Evolutionary conservation across 2,888 invertebrate genomes (phyloP).

Genomic region (Syrphus vitripennis): DNA sequence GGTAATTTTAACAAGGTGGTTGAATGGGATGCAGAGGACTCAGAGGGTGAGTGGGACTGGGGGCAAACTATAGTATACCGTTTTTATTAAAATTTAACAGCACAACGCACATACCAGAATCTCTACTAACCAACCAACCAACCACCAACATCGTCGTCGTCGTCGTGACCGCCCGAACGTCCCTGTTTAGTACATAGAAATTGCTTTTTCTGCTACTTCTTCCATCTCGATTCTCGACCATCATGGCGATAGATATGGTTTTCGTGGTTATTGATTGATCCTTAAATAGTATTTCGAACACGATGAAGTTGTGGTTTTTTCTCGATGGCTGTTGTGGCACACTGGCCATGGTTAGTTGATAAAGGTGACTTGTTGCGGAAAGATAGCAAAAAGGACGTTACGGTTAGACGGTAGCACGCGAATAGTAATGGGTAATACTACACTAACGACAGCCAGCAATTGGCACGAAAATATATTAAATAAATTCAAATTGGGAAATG

Average conservation of each 20-base stretch:
- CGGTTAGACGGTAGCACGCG: conserved; percentile 21
- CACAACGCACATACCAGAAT: conserved; percentile 32
- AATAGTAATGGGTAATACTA: conserved; percentile 63
- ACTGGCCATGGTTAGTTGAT: conserved; percentile 56
- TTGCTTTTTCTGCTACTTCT: conserved; percentile 17
- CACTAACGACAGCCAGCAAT: conserved; percentile 53
- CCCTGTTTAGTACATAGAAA: background rate
- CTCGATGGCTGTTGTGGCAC: conserved; percentile 29
- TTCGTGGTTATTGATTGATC: conserved; percentile 71
- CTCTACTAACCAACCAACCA: background rate
- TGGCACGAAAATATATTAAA: conserved; percentile 64
- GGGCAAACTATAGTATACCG: conserved; percentile 17
- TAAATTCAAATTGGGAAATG: conserved; percentile 54
- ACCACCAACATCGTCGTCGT: background rate
- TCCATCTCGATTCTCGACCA: conserved; percentile 19
- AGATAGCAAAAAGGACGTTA: conserved; percentile 53
- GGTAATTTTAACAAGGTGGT: conserved; percentile 23
- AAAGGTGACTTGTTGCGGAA: conserved; percentile 69
- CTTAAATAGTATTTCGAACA: conserved; percentile 68
- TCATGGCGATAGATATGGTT: conserved; percentile 50
- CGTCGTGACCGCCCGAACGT: background rate
- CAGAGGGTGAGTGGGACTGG: background rate
- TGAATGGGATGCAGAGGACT: background rate
- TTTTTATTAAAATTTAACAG: conserved; percentile 60
- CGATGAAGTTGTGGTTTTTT: conserved; percentile 61